Percentiles rank a stretch among this genome's conserved stretches.
Evolutionary conservation across 2,888 invertebrate species (phyloP).

Genomic region (Biston stratarius): DNA sequence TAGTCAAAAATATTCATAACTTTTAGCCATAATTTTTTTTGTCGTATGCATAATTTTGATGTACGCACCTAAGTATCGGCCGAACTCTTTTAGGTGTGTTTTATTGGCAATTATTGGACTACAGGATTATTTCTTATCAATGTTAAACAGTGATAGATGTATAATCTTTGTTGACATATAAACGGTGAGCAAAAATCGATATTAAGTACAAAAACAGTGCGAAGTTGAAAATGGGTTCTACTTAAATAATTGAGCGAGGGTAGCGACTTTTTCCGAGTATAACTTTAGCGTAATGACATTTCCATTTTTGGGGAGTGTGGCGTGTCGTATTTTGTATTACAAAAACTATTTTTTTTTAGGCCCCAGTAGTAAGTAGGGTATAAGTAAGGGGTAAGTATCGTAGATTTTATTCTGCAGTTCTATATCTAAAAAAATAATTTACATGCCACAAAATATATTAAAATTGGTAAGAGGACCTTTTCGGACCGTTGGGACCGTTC

Average conservation of each 20-base stretch:
- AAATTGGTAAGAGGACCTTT: no score
- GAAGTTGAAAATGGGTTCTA: constrained; percentile 11
- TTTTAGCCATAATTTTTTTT: no score
- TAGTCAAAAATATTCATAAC: no score
- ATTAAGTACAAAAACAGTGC: neutral
- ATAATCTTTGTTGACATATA: constrained; percentile 10
- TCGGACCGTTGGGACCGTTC: no score
- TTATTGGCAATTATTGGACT: constrained; percentile 3
- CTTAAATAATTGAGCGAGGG: constrained; percentile 22
- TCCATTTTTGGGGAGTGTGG: neutral
- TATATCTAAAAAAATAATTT: no score
- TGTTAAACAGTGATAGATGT: neutral
- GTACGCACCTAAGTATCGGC: neutral
- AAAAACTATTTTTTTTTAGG: neutral
- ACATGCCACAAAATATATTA: no score
- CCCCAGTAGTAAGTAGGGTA: no score
- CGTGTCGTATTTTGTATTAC: neutral
- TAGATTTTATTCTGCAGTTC: no score
- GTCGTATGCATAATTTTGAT: no score
- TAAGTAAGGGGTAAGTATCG: no score
- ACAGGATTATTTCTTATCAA: constrained; percentile 4
- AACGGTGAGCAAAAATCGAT: constrained; percentile 8
- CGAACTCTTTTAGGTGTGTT: neutral
- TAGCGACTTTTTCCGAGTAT: constrained; percentile 9
- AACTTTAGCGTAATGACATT: constrained; percentile 1